These are phyloP conservation scores for Ecliptopera silaceata DNA, from an alignment of 2,888 invertebrate genomes.

Conservation along the genomic window DNA sequence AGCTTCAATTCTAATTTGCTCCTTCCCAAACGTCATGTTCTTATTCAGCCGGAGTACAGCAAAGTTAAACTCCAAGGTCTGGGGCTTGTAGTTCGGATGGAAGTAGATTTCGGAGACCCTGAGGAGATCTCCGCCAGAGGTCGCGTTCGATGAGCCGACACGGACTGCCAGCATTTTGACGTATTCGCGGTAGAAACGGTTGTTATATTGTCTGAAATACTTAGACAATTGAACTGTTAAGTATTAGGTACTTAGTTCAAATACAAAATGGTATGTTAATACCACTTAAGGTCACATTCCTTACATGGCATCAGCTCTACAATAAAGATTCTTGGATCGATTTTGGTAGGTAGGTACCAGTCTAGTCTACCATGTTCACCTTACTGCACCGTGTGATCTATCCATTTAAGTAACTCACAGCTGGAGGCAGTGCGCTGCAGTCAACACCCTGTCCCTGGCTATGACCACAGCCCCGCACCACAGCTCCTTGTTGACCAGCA, in stretches of 20 bases:
- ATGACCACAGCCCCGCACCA: conserved; percentile 74
- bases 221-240: not conserved
- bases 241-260: too few species aligned
- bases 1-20: conserved; percentile 37
- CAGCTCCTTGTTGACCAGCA: conserved; percentile 65
- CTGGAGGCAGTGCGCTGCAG: conserved; percentile 74
- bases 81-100: conserved; percentile 76
- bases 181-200: conserved; percentile 74
- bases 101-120: conserved; percentile 68
- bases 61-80: conserved; percentile 68
- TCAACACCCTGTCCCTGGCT: conserved; percentile 56
- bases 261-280: too few species aligned
- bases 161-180: conserved; percentile 71
- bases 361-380: not conserved
- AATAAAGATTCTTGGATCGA: too few species aligned
- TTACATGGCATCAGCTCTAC: too few species aligned
- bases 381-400: too few species aligned
- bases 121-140: conserved; percentile 61
- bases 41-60: conserved; percentile 63
- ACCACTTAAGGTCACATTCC: too few species aligned
- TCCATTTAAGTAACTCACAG: conserved; percentile 46
- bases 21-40: conserved; percentile 54
- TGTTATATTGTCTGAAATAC: conserved; percentile 71
- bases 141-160: conserved; percentile 69
- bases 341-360: not conserved